Evolutionary conservation across 2,888 invertebrate genomes (phyloP).

Genomic region (Orthonevra nobilis): DNA sequence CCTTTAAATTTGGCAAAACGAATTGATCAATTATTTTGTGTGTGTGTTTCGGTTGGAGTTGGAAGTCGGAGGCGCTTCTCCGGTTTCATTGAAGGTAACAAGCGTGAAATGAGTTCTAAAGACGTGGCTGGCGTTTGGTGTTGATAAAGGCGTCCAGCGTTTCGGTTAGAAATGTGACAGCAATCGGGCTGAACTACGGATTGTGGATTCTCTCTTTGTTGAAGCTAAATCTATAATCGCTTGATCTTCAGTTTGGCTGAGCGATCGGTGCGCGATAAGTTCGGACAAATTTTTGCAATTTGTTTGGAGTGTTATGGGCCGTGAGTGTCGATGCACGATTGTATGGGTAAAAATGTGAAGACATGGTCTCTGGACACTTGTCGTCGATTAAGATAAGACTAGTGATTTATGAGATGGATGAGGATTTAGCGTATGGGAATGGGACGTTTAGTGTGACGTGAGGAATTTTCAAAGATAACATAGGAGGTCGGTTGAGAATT

Average conservation of each 20-base stretch:
- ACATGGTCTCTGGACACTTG: conserved; percentile 58
- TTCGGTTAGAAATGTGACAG: conserved; percentile 39
- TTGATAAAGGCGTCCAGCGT: conserved; percentile 53
- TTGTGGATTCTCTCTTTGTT: neutral
- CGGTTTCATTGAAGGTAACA: conserved; percentile 58
- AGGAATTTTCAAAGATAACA: too few species aligned
- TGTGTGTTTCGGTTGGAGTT: too few species aligned
- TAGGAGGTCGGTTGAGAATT: too few species aligned
- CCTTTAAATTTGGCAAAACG: conserved; percentile 70
- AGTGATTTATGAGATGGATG: conserved; percentile 28
- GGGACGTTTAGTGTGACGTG: neutral
- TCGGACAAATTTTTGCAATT: conserved; percentile 29
- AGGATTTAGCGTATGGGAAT: neutral
- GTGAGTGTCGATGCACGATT: conserved; percentile 6
- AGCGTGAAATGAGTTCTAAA: conserved; percentile 65
- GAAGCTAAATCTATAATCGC: too few species aligned
- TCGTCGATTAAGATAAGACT: conserved; percentile 50
- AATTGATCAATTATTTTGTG: conserved; percentile 65
- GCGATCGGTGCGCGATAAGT: too few species aligned
- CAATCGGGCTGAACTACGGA: conserved; percentile 1
- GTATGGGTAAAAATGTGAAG: conserved; percentile 45
- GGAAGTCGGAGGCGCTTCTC: conserved; percentile 58
- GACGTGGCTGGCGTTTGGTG: conserved; percentile 59
- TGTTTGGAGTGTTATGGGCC: neutral
- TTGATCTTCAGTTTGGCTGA: neutral